These are phyloP conservation scores for Crocallis elinguaria DNA, from an alignment of 2,888 invertebrate species.

Conservation along the genomic window DNA sequence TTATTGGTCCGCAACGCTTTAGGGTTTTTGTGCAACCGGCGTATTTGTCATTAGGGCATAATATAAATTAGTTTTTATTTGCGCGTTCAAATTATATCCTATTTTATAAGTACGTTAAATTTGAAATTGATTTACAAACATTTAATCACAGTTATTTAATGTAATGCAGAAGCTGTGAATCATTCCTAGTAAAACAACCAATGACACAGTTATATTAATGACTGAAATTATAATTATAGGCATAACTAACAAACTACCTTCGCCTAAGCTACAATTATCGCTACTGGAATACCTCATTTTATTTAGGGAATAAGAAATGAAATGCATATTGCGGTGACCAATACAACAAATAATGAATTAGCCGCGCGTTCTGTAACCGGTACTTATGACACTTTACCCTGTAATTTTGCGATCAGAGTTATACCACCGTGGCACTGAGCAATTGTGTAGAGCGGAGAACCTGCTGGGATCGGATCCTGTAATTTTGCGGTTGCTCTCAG, in stretches of 20 bases:
- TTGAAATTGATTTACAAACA: background rate
- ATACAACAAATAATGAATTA: slow-evolving; percentile 32
- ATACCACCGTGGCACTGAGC: slow-evolving; percentile 52
- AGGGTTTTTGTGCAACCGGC: slow-evolving; percentile 78
- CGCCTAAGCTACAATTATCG: slow-evolving; percentile 5
- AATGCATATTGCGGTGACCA: slow-evolving; percentile 8
- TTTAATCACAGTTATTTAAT: no score
- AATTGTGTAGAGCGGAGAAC: slow-evolving; percentile 60
- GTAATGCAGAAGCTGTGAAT: no score
- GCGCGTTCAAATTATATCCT: slow-evolving; percentile 26
- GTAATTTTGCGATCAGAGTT: slow-evolving; percentile 77
- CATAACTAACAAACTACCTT: background rate
- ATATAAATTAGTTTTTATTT: slow-evolving; percentile 50
- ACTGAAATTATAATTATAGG: background rate
- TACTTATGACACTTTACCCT: slow-evolving; percentile 76
- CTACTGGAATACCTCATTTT: slow-evolving; percentile 6
- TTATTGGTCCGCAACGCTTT: slow-evolving; percentile 76
- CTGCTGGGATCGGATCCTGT: slow-evolving; percentile 70
- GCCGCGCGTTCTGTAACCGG: slow-evolving; percentile 53
- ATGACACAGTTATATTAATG: background rate
- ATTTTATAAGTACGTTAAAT: no score
- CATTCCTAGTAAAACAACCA: background rate
- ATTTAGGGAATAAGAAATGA: background rate
- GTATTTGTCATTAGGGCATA: slow-evolving; percentile 74
- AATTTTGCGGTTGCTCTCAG: slow-evolving; percentile 73